These are phyloP conservation scores for Drosophila affinis DNA, from an alignment of 2,888 invertebrate species.

Conservation along the genomic window DNA sequence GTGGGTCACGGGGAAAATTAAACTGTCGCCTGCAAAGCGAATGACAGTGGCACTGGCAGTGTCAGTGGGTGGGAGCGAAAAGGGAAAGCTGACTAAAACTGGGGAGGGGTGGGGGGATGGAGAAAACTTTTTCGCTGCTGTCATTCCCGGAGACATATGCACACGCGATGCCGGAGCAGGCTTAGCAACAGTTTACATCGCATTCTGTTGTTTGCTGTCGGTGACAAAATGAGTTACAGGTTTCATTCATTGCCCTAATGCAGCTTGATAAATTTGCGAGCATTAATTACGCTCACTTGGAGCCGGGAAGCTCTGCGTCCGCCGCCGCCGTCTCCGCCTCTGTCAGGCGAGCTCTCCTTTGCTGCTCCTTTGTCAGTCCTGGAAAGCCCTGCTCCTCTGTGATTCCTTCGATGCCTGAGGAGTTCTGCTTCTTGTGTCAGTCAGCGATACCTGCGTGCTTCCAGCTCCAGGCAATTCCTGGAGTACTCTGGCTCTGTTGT, in stretches of 20 bases:
- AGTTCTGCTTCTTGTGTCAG: constrained; percentile 21
- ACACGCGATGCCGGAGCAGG: constrained; percentile 47
- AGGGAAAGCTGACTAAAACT: too few species aligned
- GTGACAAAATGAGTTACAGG: constrained; percentile 77
- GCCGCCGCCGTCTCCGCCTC: neutral
- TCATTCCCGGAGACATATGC: constrained; percentile 36
- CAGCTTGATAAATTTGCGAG: constrained; percentile 76
- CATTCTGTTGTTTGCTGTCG: constrained; percentile 60
- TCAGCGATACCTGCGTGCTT: constrained; percentile 16
- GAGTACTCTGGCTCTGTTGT: constrained; percentile 30
- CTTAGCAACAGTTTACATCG: constrained; percentile 73
- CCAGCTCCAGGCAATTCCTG: neutral
- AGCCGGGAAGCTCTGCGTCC: neutral
- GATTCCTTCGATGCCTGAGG: neutral
- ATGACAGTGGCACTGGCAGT: neutral
- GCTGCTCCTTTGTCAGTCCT: neutral
- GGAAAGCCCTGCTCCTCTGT: neutral
- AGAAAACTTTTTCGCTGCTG: constrained; percentile 37
- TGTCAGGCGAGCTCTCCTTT: too few species aligned
- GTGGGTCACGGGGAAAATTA: constrained; percentile 63
- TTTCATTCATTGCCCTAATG: constrained; percentile 74
- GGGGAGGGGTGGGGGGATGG: too few species aligned
- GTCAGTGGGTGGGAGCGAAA: too few species aligned
- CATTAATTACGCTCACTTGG: constrained; percentile 79
- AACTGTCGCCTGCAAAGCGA: constrained; percentile 33